phyloP scores from a whole-genome alignment of 2,797 vertebrate species.

The Acropternis orthonyx region DNA sequence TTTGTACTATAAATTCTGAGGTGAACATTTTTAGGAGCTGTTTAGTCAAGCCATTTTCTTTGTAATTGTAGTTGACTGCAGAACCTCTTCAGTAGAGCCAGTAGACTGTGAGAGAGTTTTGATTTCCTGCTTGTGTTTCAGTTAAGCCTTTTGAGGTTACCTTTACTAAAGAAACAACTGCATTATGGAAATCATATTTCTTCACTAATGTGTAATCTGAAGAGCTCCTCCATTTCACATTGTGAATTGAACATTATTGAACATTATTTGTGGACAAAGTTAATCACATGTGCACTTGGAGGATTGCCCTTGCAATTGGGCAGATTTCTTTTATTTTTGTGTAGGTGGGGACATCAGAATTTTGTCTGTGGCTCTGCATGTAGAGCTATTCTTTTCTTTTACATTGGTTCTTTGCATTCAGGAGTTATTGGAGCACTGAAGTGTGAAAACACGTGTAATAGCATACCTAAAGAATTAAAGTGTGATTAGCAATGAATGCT shows the following conservation, averaged over 20 bases:
- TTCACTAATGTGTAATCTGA: not conserved
- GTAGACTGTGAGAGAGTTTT: not conserved
- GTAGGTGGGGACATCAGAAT: not conserved
- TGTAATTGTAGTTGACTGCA: not conserved
- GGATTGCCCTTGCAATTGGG: not conserved
- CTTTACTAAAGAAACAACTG: not conserved
- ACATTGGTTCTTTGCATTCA: not conserved
- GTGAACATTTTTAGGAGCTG: not conserved
- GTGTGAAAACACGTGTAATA: not conserved
- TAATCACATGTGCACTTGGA: not conserved
- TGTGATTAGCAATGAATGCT: not conserved
- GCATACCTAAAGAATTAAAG: not conserved
- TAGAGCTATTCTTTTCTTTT: not conserved
- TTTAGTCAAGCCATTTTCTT: not conserved
- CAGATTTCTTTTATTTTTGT: not conserved
- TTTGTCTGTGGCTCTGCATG: not conserved
- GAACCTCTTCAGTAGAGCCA: not conserved
- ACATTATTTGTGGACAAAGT: not conserved
- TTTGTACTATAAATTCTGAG: not conserved
- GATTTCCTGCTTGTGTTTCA: not conserved
- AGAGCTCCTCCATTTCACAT: not conserved
- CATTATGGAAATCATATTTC: not conserved
- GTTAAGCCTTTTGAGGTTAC: not conserved
- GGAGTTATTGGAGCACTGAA: not conserved
- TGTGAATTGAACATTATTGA: not conserved